Percentiles rank a stretch among this genome's conserved stretches.
These are phyloP conservation scores for Euura lappo DNA, from an alignment of 1,140 invertebrate genomes.

Conservation along the genomic window DNA sequence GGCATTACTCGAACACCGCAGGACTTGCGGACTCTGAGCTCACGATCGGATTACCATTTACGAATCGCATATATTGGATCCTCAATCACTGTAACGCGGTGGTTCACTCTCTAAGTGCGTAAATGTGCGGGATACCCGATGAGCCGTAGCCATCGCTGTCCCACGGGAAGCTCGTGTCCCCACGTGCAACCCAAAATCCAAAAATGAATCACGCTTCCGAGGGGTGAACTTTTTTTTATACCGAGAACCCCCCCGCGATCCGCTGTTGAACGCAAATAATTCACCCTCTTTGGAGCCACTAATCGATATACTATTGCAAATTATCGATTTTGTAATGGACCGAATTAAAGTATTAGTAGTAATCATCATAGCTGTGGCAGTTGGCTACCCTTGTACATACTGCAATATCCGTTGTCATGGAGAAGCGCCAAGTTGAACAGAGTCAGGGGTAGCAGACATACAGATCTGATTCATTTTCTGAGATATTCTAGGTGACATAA, in stretches of 20 bases:
- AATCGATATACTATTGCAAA: conserved; percentile 3
- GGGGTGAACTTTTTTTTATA: background rate
- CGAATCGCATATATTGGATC: background rate
- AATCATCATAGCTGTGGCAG: background rate
- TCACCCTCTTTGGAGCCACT: background rate
- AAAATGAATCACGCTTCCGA: conserved; percentile 3
- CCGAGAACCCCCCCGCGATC: background rate
- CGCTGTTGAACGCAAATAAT: background rate
- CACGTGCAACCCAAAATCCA: background rate
- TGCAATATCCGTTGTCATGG: background rate
- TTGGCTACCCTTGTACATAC: background rate
- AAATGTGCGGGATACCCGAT: conserved; percentile 1
- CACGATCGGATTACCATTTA: background rate
- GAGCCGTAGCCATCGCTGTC: background rate
- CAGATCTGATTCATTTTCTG: too few relatives aligned
- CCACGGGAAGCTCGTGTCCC: background rate
- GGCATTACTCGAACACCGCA: background rate
- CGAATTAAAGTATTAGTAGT: background rate
- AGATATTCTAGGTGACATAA: too few relatives aligned
- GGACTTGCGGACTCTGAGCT: background rate
- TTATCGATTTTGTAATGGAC: background rate
- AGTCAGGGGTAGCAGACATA: too few relatives aligned
- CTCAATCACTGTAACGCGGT: background rate
- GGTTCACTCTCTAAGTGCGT: background rate
- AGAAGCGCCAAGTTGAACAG: too few relatives aligned